Percentiles rank a stretch among this genome's conserved stretches.
Conservation (phyloP, 1,140 invertebrate genomes). For the Agrilus planipennis region DNA sequence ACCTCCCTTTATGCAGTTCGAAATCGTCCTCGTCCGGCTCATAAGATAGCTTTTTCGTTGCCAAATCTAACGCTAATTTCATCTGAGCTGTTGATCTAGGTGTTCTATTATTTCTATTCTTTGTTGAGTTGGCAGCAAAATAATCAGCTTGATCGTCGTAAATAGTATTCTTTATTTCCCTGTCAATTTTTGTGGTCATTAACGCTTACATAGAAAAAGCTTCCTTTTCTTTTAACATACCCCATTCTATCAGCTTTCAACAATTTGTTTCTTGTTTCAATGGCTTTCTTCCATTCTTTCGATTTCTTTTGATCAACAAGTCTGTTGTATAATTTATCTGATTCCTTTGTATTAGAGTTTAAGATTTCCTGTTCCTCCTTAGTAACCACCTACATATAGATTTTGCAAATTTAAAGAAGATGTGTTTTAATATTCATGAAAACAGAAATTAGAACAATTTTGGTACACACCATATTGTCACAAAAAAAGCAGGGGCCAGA, state of each 20-base stretch:
- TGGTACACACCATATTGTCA: conserved; percentile 53
- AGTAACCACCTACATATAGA: conserved; percentile 49
- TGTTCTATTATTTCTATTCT: conserved; percentile 67
- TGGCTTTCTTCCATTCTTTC: conserved; percentile 51
- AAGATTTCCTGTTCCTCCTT: conserved; percentile 60
- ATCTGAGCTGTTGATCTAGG: conserved; percentile 50
- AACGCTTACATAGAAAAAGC: conserved; percentile 14
- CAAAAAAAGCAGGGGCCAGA: conserved; percentile 93
- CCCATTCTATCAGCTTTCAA: conserved; percentile 78
- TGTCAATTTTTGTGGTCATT: too few relatives aligned
- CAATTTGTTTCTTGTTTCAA: conserved; percentile 69
- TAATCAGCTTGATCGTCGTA: conserved; percentile 93
- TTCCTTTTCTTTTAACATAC: conserved; percentile 33
- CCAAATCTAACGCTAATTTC: conserved; percentile 77
- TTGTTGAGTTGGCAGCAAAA: conserved; percentile 58
- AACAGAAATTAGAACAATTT: too few relatives aligned
- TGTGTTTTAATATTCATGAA: neutral
- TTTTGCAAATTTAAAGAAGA: neutral
- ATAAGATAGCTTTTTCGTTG: conserved; percentile 45
- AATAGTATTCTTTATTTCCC: conserved; percentile 72
- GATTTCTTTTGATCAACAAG: conserved; percentile 50
- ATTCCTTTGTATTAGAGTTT: conserved; percentile 52
- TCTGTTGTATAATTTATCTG: conserved; percentile 53
- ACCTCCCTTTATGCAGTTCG: conserved; percentile 11
- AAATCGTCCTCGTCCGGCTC: conserved; percentile 28